A percentile compares a stretch with the other conserved stretches of the same genome.
Conservation (phyloP, 2,797 vertebrate genomes). For the Megalops cyprinoides region DNA sequence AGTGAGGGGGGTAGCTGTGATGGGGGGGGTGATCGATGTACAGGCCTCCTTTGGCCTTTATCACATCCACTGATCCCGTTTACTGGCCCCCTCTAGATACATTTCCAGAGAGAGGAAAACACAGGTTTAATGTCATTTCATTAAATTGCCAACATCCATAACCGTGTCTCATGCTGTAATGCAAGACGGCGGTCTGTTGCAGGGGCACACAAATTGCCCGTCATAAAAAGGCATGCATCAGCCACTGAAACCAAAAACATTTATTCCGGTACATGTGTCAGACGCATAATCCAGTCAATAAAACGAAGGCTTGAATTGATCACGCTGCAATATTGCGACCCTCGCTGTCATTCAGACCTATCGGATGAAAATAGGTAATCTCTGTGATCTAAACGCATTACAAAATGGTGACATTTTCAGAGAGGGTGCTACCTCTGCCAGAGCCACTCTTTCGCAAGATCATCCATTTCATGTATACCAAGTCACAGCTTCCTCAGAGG, state of each 20-base stretch:
- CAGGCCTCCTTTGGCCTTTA: conserved; percentile 3
- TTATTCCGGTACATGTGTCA: conserved; percentile 13
- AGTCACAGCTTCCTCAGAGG: too few relatives aligned
- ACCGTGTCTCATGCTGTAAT: neutral
- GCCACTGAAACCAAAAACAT: conserved; percentile 8
- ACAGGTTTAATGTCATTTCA: conserved; percentile 25
- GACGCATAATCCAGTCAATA: conserved; percentile 11
- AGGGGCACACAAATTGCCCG: neutral
- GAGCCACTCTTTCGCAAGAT: neutral
- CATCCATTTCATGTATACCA: neutral
- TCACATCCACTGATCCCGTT: conserved; percentile 13
- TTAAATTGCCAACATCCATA: conserved; percentile 33
- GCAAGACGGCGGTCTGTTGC: neutral
- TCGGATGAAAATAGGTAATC: neutral
- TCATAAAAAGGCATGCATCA: conserved; percentile 1
- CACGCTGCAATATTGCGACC: neutral
- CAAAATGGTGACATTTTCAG: neutral
- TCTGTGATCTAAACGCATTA: neutral
- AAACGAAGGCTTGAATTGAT: conserved; percentile 8
- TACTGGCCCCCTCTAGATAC: conserved; percentile 4
- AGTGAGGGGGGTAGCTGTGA: neutral
- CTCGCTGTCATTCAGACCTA: neutral
- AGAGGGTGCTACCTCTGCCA: neutral
- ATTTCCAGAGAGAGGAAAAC: neutral
- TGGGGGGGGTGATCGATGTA: neutral